phyloP scores from a whole-genome alignment of 1,140 invertebrate species.

The Drosophila busckii region DNA sequence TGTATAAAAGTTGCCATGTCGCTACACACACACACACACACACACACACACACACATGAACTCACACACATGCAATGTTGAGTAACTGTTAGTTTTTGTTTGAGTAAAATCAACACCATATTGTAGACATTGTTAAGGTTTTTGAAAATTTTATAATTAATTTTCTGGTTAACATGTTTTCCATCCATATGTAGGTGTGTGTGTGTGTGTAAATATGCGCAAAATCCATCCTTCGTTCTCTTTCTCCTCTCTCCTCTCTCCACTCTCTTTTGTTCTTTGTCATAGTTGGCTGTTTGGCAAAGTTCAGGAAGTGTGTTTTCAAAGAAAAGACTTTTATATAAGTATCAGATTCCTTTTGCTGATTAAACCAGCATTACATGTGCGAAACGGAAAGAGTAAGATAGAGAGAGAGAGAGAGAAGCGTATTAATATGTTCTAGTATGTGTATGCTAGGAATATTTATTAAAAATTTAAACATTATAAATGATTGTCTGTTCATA shows the following conservation, averaged over 20 bases:
- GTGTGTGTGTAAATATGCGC: slow-evolving; percentile 53
- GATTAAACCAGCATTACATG: slow-evolving; percentile 60
- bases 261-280: slow-evolving; percentile 1
- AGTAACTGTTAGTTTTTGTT: slow-evolving; percentile 62
- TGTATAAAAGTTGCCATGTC: slow-evolving; percentile 27
- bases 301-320: slow-evolving; percentile 73
- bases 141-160: slow-evolving; percentile 77
- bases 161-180: slow-evolving; percentile 75
- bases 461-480: slow-evolving; percentile 72
- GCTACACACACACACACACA: slow-evolving; percentile 1
- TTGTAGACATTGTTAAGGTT: slow-evolving; percentile 75
- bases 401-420: background rate
- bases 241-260: background rate
- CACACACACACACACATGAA: background rate
- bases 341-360: slow-evolving; percentile 74
- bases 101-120: slow-evolving; percentile 73
- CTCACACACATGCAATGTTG: slow-evolving; percentile 10
- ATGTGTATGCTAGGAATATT: slow-evolving; percentile 47
- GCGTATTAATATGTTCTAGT: background rate
- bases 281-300: slow-evolving; percentile 52
- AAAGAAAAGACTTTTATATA: slow-evolving; percentile 75
- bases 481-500: slow-evolving; percentile 65
- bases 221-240: slow-evolving; percentile 37
- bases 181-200: slow-evolving; percentile 46
- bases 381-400: background rate